phyloP scores from a whole-genome alignment of 2,888 invertebrate species.

The Mimas tiliae region DNA sequence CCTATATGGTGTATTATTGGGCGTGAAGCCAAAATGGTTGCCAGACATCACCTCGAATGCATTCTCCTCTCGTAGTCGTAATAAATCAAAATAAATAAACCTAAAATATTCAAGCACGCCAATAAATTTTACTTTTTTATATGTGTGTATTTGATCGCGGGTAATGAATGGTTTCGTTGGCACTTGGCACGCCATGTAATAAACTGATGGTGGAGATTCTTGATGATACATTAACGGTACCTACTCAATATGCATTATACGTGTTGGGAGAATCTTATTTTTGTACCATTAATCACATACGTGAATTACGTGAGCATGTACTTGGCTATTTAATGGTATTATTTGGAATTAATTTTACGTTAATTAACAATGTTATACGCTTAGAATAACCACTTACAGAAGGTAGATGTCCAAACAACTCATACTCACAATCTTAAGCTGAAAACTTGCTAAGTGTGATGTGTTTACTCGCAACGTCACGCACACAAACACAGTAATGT shows the following conservation, averaged over 20 bases:
- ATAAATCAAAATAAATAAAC: constrained; percentile 42
- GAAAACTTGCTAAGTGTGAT: no score
- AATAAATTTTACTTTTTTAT: constrained; percentile 27
- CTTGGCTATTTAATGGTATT: background rate
- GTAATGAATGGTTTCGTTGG: constrained; percentile 47
- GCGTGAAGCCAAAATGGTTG: constrained; percentile 55
- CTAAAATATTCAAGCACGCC: constrained; percentile 22
- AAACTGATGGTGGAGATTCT: background rate
- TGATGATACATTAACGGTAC: constrained; percentile 1
- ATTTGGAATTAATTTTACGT: constrained; percentile 30
- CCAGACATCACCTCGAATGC: constrained; percentile 46
- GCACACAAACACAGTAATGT: no score
- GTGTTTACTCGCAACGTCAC: no score
- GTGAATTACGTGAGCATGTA: constrained; percentile 25
- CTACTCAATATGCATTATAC: background rate
- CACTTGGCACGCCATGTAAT: constrained; percentile 41
- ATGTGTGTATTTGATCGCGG: constrained; percentile 38
- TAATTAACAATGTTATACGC: no score
- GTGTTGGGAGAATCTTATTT: constrained; percentile 30
- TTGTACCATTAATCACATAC: constrained; percentile 27
- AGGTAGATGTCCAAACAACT: no score
- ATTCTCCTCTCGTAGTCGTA: constrained; percentile 46
- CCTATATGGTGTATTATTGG: constrained; percentile 41
- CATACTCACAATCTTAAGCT: no score
- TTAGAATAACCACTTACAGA: no score